A percentile compares a stretch with the other conserved stretches of the same genome.
Conservation (phyloP, 2,797 vertebrate species). For the Vireo griseus region DNA sequence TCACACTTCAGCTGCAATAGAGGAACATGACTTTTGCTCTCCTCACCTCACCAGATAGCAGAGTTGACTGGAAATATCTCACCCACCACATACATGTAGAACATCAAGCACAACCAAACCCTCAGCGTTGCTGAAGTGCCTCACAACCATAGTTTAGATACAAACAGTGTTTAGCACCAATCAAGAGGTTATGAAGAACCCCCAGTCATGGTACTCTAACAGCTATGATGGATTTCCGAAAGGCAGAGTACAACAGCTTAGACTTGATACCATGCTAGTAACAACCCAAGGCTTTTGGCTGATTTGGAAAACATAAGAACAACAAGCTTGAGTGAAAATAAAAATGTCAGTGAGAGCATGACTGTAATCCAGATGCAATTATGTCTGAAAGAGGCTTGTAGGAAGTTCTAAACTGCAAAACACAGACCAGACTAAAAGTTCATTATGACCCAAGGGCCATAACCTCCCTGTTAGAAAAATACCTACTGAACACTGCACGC, state of each 20-base stretch:
- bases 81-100: rapidly evolving
- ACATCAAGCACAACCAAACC: background rate
- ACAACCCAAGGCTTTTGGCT: background rate
- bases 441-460: background rate
- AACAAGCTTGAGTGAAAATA: background rate
- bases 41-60: background rate
- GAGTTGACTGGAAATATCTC: background rate
- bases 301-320: background rate
- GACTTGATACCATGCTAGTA: background rate
- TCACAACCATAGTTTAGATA: background rate
- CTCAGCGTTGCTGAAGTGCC: background rate
- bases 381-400: background rate
- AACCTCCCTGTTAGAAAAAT: background rate
- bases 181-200: background rate
- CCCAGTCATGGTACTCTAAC: background rate
- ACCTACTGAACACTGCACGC: background rate
- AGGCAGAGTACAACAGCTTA: background rate
- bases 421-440: background rate
- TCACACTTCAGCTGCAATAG: background rate
- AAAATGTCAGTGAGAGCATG: background rate
- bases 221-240: background rate
- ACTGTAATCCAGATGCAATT: background rate
- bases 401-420: background rate
- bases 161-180: background rate
- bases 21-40: background rate